phyloP scores from a whole-genome alignment of 2,113 vertebrate species.

The Varanus salvator region DNA sequence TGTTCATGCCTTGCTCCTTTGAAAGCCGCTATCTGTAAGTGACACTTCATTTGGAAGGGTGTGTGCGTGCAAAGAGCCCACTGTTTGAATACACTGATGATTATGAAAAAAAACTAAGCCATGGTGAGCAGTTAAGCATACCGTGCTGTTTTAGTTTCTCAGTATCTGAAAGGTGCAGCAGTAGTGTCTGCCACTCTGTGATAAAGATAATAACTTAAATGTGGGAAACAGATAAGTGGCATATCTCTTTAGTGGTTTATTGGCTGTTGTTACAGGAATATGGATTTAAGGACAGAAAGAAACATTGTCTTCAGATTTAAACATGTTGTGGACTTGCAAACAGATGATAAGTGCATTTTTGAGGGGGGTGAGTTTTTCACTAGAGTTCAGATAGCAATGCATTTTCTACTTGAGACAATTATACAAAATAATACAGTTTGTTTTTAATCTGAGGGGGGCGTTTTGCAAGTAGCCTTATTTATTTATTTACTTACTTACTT shows the following conservation, averaged over 20 bases:
- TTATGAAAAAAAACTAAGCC: not conserved
- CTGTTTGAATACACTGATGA: slow-evolving; percentile 10
- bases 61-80: not conserved
- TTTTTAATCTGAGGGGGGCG: not conserved
- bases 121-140: slow-evolving; percentile 45
- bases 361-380: not conserved
- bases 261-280: slow-evolving; percentile 19
- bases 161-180: slow-evolving; percentile 49
- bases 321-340: not conserved
- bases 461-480: not conserved
- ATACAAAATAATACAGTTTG: not conserved
- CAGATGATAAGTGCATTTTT: not conserved
- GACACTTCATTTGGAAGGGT: slow-evolving; percentile 57
- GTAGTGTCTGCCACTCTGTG: slow-evolving; percentile 32
- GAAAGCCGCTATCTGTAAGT: slow-evolving; percentile 86
- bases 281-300: not conserved
- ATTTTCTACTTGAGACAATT: not conserved
- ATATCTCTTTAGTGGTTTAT: slow-evolving; percentile 10
- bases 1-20: slow-evolving; percentile 85
- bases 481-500: not conserved
- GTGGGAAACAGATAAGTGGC: slow-evolving; percentile 1
- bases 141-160: slow-evolving; percentile 30
- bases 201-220: slow-evolving; percentile 22
- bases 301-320: not conserved
- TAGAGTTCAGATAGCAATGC: not conserved